Evolutionary conservation across 1,140 invertebrate species (phyloP).

Genomic region (Manduca sexta): DNA sequence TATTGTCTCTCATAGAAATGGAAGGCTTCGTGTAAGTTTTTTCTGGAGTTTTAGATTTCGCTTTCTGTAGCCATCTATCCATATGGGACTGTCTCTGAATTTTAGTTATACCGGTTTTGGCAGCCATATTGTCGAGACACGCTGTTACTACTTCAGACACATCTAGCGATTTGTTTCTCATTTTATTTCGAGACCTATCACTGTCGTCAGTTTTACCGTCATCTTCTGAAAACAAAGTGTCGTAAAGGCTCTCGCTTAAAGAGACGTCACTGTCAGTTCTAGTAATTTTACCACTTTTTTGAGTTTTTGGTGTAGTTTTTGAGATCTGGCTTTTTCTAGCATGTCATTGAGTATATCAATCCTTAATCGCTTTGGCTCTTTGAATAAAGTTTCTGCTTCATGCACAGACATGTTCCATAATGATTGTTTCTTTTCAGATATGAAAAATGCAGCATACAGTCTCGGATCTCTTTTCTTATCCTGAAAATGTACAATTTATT

Average conservation of each 20-base stretch:
- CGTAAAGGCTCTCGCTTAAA: slow-evolving; percentile 66
- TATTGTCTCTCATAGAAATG: slow-evolving; percentile 15
- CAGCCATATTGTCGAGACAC: slow-evolving; percentile 65
- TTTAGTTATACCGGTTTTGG: slow-evolving; percentile 60
- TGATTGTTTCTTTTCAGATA: slow-evolving; percentile 63
- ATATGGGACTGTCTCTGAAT: slow-evolving; percentile 69
- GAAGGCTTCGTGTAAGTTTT: slow-evolving; percentile 41
- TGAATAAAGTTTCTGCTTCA: slow-evolving; percentile 71
- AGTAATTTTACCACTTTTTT: slow-evolving; percentile 49
- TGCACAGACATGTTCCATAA: slow-evolving; percentile 78
- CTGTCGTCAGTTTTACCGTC: slow-evolving; percentile 49
- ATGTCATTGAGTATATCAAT: slow-evolving; percentile 62
- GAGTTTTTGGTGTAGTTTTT: slow-evolving; percentile 31
- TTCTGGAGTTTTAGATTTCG: slow-evolving; percentile 65
- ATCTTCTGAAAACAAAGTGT: slow-evolving; percentile 65
- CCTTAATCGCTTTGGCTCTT: slow-evolving; percentile 57
- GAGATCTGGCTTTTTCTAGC: slow-evolving; percentile 33
- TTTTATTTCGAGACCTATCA: slow-evolving; percentile 39
- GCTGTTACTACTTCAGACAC: slow-evolving; percentile 63
- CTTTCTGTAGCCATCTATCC: slow-evolving; percentile 69
- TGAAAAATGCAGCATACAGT: slow-evolving; percentile 64
- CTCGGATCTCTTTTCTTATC: slow-evolving; percentile 71
- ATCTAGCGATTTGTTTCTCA: slow-evolving; percentile 53
- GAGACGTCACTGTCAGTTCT: slow-evolving; percentile 57
- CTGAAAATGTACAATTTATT: slow-evolving; percentile 42